phyloP scores from a whole-genome alignment of 2,797 vertebrate genomes.

The Hydrocynus forskahlii region DNA sequence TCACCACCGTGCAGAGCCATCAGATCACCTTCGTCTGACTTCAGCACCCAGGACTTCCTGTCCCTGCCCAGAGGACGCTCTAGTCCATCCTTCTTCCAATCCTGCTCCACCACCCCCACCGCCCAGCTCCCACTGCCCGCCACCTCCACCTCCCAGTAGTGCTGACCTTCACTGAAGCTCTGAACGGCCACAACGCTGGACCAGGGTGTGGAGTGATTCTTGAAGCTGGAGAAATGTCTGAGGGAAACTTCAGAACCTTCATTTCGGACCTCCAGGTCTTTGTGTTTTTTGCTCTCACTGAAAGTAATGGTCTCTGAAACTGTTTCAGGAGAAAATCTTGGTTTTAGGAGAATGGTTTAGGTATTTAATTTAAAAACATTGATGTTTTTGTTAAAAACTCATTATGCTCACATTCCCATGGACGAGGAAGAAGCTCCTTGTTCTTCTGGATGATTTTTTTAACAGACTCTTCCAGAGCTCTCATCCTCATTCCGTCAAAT shows the following conservation, averaged over 20 bases:
- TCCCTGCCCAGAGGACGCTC: not conserved
- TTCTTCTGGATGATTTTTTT: constrained; percentile 38
- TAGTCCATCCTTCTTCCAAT: not conserved
- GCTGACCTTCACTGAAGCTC: constrained; percentile 41
- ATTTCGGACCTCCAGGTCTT: constrained; percentile 27
- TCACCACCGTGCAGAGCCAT: constrained; percentile 34
- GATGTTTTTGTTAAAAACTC: too few species aligned
- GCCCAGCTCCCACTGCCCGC: constrained; percentile 41
- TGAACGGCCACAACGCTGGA: constrained; percentile 38
- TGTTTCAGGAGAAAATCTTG: constrained; percentile 27
- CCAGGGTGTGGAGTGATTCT: not conserved
- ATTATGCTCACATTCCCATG: constrained; percentile 59
- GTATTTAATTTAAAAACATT: too few species aligned
- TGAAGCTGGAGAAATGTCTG: not conserved
- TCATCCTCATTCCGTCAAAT: constrained; percentile 38
- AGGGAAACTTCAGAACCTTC: constrained; percentile 36
- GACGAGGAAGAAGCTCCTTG: constrained; percentile 53
- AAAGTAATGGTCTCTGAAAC: constrained; percentile 52
- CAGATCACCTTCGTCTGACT: constrained; percentile 37
- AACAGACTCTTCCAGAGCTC: constrained; percentile 47
- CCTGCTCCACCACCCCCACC: constrained; percentile 40
- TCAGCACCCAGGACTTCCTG: constrained; percentile 43
- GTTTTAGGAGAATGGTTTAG: too few species aligned
- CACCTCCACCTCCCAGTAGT: constrained; percentile 60
- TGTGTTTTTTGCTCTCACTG: constrained; percentile 4